These are phyloP conservation scores for Syncerus caffer DNA, from an alignment of 2,797 vertebrate species.

Conservation along the genomic window DNA sequence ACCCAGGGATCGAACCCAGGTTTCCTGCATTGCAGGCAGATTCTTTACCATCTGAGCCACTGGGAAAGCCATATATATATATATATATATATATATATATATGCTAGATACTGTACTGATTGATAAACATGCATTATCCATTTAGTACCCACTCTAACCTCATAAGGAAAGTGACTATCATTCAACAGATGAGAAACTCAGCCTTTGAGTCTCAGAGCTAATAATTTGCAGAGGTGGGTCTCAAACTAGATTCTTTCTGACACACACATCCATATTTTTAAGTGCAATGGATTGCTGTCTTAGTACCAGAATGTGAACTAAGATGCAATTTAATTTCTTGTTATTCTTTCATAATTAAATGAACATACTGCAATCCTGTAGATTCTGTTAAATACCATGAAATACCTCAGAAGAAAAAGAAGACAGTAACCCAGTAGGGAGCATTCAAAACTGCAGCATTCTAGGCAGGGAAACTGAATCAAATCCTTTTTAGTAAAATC, in stretches of 20 bases:
- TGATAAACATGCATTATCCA: background rate
- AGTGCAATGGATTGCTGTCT: background rate
- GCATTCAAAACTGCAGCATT: constrained; percentile 40
- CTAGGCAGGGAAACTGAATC: constrained; percentile 49
- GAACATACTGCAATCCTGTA: background rate
- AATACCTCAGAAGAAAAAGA: constrained; percentile 35
- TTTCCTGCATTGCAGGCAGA: background rate
- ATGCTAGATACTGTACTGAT: background rate
- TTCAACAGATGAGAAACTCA: background rate
- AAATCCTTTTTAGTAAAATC: constrained; percentile 49
- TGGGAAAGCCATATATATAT: background rate
- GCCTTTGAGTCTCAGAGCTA: background rate
- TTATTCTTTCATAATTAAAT: constrained; percentile 58
- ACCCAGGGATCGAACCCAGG: accelerated
- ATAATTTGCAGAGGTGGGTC: background rate
- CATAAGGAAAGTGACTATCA: background rate
- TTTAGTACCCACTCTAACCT: background rate
- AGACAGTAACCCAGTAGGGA: constrained; percentile 48
- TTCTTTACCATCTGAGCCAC: background rate
- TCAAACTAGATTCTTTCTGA: background rate
- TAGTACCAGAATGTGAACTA: constrained; percentile 18
- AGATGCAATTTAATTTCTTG: constrained; percentile 49
- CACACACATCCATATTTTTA: background rate
- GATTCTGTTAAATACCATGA: constrained; percentile 45
- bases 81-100: background rate